Conservation (phyloP, 2,113 vertebrate genomes). For the Coptodon bakossiorum region DNA sequence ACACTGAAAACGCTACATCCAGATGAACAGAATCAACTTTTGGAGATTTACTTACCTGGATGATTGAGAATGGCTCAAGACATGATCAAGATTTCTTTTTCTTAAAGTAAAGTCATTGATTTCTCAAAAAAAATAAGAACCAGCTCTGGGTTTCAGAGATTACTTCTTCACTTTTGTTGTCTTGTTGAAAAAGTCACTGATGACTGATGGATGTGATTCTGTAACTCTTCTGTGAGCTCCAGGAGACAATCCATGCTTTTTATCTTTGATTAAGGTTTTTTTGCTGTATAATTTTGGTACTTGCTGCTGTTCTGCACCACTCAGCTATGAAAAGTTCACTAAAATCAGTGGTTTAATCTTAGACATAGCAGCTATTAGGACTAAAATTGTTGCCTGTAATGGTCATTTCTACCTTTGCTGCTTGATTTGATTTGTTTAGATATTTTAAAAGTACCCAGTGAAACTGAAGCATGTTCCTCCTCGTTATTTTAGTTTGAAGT, state of each 20-base stretch:
- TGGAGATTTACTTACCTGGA: not conserved
- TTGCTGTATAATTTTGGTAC: conserved; percentile 39
- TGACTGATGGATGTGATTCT: conserved; percentile 21
- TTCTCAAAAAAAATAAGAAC: not conserved
- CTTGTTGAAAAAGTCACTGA: not conserved
- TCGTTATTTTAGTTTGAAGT: not conserved
- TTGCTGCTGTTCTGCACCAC: conserved; percentile 24
- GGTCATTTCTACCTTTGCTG: conserved; percentile 35
- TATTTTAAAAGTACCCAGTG: not conserved
- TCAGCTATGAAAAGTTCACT: conserved; percentile 36
- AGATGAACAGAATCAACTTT: not conserved
- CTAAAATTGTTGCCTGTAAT: conserved; percentile 38
- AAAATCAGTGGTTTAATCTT: conserved; percentile 50
- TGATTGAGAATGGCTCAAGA: not conserved
- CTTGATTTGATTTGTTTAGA: conserved; percentile 43
- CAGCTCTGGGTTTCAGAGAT: not conserved
- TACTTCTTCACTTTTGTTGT: not conserved
- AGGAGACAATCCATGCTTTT: conserved; percentile 7
- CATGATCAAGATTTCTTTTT: not conserved
- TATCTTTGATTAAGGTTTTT: conserved; percentile 41
- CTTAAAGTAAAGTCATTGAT: not conserved
- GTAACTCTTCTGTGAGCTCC: not conserved
- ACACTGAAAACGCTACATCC: not conserved
- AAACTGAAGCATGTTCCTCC: not conserved
- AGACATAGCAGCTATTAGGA: conserved; percentile 44